Base-by-base conservation (phyloP, 1,140 invertebrate species). In the Drosophila parvula region DNA sequence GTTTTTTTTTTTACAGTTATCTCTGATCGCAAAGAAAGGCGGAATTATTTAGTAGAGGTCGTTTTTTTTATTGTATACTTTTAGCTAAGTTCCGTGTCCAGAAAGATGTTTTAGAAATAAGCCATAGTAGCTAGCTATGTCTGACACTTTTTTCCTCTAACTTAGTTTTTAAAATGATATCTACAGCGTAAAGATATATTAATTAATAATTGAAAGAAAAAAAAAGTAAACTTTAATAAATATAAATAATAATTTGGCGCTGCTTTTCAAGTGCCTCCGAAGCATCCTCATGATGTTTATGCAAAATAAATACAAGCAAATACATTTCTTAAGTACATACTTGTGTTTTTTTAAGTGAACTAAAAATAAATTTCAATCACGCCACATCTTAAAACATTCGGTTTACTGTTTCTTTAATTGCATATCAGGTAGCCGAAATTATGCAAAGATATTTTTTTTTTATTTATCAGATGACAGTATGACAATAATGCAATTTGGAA, bases 21-120 rank as follows among this genome's bases (percentile, higher is more conserved):
- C 30, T 41, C 38, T 44, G 56, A 36, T 36, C 58, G 43, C 36
- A 40, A 86, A 78, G 81, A 86, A 85, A 84, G 81, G 68, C 82
- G 78, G 81, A 85, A 86, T 70, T 65, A 51, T 57, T 68, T 56
- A 60, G 59, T 48, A 47, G 34, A n/a, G 45, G 58, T 62, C 44
- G 28, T 61, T 60, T 78, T 63, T 32, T 50, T 22, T 22, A 22
- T 22, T 22, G 22, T 22, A 2, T 2, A 22, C 3, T 22, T 22
- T 22, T 22, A 22, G 22, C 22, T 22, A 22, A 22, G 22, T 22
- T 22, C 22, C 22, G 22, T 22, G 22, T 22, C 22, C 22, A 22
- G 22, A 22, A 22, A 22, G 22, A 22, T 22, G 22, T 22, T 22
- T 22, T 3, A 22, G 3, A 22, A 22, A 22, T 22, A 22, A 22